Base-by-base conservation (phyloP, 2,113 vertebrate genomes). In the Etia nguti region DNA sequence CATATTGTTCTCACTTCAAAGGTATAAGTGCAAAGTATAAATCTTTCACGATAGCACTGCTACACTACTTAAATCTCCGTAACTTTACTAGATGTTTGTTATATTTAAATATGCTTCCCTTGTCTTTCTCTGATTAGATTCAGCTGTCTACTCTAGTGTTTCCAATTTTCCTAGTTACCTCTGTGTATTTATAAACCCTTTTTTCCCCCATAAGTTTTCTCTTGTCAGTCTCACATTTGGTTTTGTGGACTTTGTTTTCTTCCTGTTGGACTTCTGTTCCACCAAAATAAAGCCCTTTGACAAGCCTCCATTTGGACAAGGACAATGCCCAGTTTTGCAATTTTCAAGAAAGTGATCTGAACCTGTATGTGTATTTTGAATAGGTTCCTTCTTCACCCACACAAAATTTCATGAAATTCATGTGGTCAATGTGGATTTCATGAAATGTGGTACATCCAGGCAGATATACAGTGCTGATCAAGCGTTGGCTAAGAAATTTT, bases 1-100 rank as follows among this genome's bases (percentile, higher is more conserved):
- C 16, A 29, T 18, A 84, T 36, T 10, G 52, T 36, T 65, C 3
- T 34, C 20, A 12, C 34, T 5, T 50, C 26, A 15, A 4, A 34
- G 15, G 46, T 56, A 57, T 16, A 31, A 24, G 46, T 56, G 12
- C 43, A 20, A 77, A 31, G 6, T 77, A 31, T 77, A 18, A 4
- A 50, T 77, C 46, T 77, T 77, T 77, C 70, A 77, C 26, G 31
- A 50, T 8, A 80, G 54, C 46, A 46, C 34, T 6, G 16, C 80
- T 54, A 26, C n/a, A 36, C 2, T 55, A 6, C 10, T 43, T 70
- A 68, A 68, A 41, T 68, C 36, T 68, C 62, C 22, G 36, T 41
- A 41, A 68, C 62, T 24, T 20, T 41, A 22, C 13, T 22, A 41
- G 62, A 41, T 41, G n/a, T 8, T 13, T 68, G 36, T 11, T 68